phyloP scores from a whole-genome alignment of 2,888 invertebrate species.

The Calameuta idolon region DNA sequence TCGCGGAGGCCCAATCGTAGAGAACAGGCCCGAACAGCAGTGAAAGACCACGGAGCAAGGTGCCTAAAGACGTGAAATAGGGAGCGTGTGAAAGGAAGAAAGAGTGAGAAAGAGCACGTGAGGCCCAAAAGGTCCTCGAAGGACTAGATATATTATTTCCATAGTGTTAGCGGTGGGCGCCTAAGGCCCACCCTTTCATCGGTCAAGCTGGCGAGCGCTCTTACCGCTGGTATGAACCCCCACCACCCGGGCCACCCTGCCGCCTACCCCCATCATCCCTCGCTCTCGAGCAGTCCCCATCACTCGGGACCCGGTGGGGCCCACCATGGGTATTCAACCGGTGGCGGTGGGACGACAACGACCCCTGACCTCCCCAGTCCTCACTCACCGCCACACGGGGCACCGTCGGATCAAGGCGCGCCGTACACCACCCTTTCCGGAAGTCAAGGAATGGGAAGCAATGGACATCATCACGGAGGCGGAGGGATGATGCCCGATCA shows the following conservation, averaged over 20 bases:
- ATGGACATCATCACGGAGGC: conserved; percentile 61
- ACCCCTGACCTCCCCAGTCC: conserved; percentile 66
- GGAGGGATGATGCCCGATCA: conserved; percentile 64
- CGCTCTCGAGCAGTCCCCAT: conserved; percentile 68
- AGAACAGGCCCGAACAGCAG: not conserved
- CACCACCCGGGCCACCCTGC: conserved; percentile 75
- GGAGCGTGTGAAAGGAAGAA: not conserved
- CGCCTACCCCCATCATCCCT: conserved; percentile 69
- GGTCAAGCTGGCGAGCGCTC: conserved; percentile 88
- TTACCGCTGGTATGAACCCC: conserved; percentile 89
- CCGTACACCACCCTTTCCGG: conserved; percentile 50
- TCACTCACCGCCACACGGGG: conserved; percentile 61
- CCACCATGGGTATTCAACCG: conserved; percentile 66
- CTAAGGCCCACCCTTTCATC: conserved; percentile 69
- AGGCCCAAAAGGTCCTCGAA: not conserved
- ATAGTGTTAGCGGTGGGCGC: conserved; percentile 60
- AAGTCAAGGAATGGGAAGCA: conserved; percentile 59
- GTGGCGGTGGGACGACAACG: conserved; percentile 55
- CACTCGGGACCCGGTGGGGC: conserved; percentile 61
- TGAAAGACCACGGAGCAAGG: not conserved
- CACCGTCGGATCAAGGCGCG: conserved; percentile 51
- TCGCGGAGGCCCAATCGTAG: conserved; percentile 28
- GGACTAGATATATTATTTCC: not conserved
- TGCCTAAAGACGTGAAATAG: not conserved
- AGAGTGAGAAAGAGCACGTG: not conserved